A percentile compares a stretch with the other conserved stretches of the same genome.
Evolutionary conservation across 2,113 vertebrate species (phyloP).

Genomic region (Empidonax alnorum): DNA sequence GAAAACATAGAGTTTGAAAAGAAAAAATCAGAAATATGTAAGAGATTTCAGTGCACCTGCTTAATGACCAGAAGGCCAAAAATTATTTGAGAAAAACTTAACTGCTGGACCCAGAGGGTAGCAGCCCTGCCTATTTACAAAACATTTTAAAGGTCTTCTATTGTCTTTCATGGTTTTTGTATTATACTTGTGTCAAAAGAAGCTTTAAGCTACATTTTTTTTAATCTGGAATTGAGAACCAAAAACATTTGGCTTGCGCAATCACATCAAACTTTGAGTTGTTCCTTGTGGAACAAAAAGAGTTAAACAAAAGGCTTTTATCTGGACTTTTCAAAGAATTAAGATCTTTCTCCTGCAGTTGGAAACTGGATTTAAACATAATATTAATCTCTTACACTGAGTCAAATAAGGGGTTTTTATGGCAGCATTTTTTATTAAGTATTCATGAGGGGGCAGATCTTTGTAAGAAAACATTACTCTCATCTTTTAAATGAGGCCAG

Average conservation of each 20-base stretch:
- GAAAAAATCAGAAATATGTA: background rate
- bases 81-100: background rate
- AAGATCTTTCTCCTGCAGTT: background rate
- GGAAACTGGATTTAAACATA: background rate
- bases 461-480: background rate
- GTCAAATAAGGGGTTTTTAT: background rate
- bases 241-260: background rate
- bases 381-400: background rate
- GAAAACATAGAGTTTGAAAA: background rate
- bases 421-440: background rate
- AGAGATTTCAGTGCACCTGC: background rate
- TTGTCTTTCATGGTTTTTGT: background rate
- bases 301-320: background rate
- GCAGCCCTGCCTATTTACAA: background rate
- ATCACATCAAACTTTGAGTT: background rate
- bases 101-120: background rate
- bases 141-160: background rate
- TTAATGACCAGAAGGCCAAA: background rate
- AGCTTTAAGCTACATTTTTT: background rate
- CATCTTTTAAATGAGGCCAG: background rate
- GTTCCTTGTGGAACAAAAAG: background rate
- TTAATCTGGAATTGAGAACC: background rate
- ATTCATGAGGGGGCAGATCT: background rate
- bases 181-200: background rate
- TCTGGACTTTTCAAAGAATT: background rate